phyloP scores from a whole-genome alignment of 2,797 vertebrate genomes.

The Lutjanus campechanus region DNA sequence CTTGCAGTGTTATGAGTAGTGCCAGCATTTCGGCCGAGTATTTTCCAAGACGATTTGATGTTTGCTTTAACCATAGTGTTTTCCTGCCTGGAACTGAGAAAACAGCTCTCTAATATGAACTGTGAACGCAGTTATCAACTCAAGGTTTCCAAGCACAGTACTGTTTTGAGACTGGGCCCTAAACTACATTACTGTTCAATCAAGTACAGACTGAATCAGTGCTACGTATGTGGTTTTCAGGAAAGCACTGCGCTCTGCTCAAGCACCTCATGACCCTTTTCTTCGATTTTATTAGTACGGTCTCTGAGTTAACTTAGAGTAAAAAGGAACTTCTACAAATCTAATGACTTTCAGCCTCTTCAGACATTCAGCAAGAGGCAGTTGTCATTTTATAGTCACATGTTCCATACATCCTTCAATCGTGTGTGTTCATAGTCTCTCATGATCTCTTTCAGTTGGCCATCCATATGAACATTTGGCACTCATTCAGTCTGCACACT shows the following conservation, averaged over 20 bases:
- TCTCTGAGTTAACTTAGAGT: neutral
- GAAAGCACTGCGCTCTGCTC: no score
- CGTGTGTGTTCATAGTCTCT: neutral
- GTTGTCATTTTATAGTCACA: neutral
- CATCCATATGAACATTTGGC: neutral
- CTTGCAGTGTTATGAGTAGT: neutral
- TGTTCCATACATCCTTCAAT: neutral
- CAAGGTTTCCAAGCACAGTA: neutral
- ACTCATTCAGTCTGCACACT: no score
- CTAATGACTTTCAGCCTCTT: neutral
- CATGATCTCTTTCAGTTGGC: neutral
- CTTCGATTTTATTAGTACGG: neutral
- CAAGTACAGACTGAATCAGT: neutral
- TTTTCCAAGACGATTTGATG: slow-evolving; percentile 5
- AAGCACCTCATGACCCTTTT: neutral
- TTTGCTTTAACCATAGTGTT: neutral
- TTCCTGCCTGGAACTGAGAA: neutral
- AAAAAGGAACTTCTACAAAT: neutral
- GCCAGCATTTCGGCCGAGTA: neutral
- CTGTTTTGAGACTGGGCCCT: neutral
- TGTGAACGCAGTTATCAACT: neutral
- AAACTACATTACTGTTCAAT: neutral
- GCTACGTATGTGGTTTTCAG: neutral
- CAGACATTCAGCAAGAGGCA: neutral
- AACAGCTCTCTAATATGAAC: neutral